Conservation (phyloP, 1,140 invertebrate genomes). For the Drosophila watanabei region DNA sequence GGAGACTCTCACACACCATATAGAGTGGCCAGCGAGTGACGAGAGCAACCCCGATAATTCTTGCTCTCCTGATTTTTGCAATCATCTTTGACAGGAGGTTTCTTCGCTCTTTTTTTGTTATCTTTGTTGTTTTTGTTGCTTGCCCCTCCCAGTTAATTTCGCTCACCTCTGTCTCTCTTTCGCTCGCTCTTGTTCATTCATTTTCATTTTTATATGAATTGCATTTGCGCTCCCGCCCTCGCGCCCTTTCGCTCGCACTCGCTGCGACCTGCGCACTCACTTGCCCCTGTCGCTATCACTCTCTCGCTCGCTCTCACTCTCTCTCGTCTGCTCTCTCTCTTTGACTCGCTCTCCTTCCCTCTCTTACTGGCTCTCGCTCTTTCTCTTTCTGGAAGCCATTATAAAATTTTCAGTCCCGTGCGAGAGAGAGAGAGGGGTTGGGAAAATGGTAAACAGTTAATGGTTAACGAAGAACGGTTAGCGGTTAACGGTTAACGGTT, state of each 20-base stretch:
- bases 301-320: slow-evolving; percentile 21
- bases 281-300: slow-evolving; percentile 10
- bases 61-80: slow-evolving; percentile 67
- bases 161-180: slow-evolving; percentile 38
- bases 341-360: background rate
- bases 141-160: slow-evolving; percentile 80
- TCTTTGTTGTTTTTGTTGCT: slow-evolving; percentile 29
- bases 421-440: slow-evolving; percentile 1
- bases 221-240: slow-evolving; percentile 71
- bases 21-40: slow-evolving; percentile 65
- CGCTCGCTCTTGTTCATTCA: slow-evolving; percentile 55
- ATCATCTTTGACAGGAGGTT: slow-evolving; percentile 70
- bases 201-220: slow-evolving; percentile 83
- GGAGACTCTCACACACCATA: background rate
- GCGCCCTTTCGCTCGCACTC: slow-evolving; percentile 37
- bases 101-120: slow-evolving; percentile 4
- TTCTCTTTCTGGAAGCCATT: slow-evolving; percentile 67
- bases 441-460: slow-evolving; percentile 14
- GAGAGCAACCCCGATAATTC: slow-evolving; percentile 59
- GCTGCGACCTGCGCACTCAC: slow-evolving; percentile 35
- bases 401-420: slow-evolving; percentile 57
- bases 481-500: background rate
- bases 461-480: slow-evolving; percentile 10
- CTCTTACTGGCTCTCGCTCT: slow-evolving; percentile 4
- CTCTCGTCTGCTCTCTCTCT: slow-evolving; percentile 2